Conservation (phyloP, 2,797 vertebrate genomes). For the Poecilia picta region DNA sequence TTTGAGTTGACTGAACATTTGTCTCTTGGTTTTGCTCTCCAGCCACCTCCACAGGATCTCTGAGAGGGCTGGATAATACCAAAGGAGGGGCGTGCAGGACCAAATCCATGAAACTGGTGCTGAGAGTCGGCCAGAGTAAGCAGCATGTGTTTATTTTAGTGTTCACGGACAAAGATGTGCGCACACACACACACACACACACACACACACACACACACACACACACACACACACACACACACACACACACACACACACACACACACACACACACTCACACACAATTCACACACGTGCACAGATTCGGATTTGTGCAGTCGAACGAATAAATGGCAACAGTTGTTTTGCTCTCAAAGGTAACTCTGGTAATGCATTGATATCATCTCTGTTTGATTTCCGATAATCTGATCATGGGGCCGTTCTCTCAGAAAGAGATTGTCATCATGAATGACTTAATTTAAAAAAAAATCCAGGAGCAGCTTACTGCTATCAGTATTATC, state of each 20-base stretch:
- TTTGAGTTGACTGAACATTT: slow-evolving; percentile 1
- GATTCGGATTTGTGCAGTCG: background rate
- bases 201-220: no score
- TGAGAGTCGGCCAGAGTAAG: slow-evolving; percentile 98
- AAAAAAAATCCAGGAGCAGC: slow-evolving; percentile 45
- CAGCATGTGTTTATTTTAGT: slow-evolving; percentile 37
- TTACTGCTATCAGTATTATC: slow-evolving; percentile 59
- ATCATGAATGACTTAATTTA: slow-evolving; percentile 46
- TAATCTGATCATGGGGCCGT: slow-evolving; percentile 51
- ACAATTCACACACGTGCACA: background rate
- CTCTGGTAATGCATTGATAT: slow-evolving; percentile 25
- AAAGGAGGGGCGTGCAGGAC: slow-evolving; percentile 92
- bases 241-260: no score
- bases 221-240: no score
- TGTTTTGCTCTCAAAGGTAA: slow-evolving; percentile 7
- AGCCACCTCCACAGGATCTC: slow-evolving; percentile 95
- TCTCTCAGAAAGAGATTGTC: slow-evolving; percentile 45
- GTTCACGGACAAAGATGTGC: background rate
- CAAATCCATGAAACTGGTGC: slow-evolving; percentile 98
- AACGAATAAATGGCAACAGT: slow-evolving; percentile 8
- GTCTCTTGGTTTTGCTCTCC: slow-evolving; percentile 52
- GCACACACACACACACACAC: background rate
- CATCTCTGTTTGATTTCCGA: slow-evolving; percentile 31
- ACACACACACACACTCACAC: no score
- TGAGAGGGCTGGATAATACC: slow-evolving; percentile 93